Conservation (phyloP, 2,113 vertebrate species). For the Pantherophis guttatus region DNA sequence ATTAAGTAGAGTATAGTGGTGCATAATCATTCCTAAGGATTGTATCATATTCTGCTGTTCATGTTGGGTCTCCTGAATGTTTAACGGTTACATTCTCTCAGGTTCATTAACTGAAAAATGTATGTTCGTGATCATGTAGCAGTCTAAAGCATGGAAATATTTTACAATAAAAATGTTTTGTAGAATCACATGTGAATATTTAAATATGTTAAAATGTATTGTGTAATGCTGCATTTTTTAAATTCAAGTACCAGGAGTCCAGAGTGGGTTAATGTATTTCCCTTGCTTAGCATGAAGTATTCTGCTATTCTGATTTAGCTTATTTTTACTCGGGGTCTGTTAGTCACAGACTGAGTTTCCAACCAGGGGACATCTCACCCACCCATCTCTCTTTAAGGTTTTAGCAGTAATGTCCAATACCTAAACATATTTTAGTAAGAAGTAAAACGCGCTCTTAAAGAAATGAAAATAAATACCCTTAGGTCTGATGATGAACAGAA, state of each 20-base stretch:
- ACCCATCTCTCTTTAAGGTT: neutral
- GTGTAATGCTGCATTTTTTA: neutral
- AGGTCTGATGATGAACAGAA: neutral
- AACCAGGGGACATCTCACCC: neutral
- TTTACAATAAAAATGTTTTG: conserved; percentile 28
- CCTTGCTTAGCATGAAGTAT: conserved; percentile 11
- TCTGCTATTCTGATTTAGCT: neutral
- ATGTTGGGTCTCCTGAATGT: conserved; percentile 5
- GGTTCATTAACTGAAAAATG: conserved; percentile 1
- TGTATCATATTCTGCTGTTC: neutral
- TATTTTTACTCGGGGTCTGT: neutral
- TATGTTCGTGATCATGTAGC: conserved; percentile 16
- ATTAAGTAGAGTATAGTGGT: neutral
- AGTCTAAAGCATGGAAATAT: conserved; percentile 38
- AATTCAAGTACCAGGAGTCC: neutral
- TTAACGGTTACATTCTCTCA: neutral
- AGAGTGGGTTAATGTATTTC: neutral
- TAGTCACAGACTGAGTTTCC: neutral
- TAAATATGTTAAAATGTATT: conserved; percentile 11
- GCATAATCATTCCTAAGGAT: neutral
- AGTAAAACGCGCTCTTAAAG: neutral
- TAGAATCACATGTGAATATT: neutral
- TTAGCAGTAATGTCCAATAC: too few species aligned
- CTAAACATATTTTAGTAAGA: neutral
- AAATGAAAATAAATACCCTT: neutral